Base-by-base conservation (phyloP, 2,797 vertebrate species). In the Squalus acanthias region DNA sequence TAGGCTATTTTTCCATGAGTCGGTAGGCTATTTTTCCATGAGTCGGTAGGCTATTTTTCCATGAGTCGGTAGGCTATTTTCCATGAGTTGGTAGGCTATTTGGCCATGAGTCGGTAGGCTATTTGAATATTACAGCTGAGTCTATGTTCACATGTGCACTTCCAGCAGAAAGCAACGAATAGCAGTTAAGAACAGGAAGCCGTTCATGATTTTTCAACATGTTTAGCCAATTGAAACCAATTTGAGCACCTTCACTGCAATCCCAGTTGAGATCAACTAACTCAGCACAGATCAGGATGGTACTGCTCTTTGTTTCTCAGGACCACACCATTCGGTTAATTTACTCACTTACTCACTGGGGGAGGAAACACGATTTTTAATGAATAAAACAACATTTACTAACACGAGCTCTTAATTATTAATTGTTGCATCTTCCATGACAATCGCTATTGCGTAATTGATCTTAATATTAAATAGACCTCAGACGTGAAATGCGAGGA, bases 311-410 rank as follows among this genome's bases (percentile, higher is more conserved):
- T 67, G 67, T 69, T 26, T 53, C 70, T 74, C 70, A 57, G 46
- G 26, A 29, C 70, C 70, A 33, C 13, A 57, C 46, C n/a, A 15
- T 17, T 57, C 70, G 17, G 39, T 76, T 53, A 70, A 95, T 95
- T 69, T 95, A 74, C 50, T 57, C 24, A 74, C 69, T 29, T 5
- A 50, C 10, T 12, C 29, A 22, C 72, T 76, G 94, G 60, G 70
- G 29, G 29, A 8, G 50, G 12, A 76, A 95, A 95, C 70, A 94
- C 39, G 13, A 60, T 76, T 57, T 95, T 72, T 76, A 95, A 76
- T 76, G 70, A 74, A 95, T 95, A 76, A 95, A 95, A 95, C 70
- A 95, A 76, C 72, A 74, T 95, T 60, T 95, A 76, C 70, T n/a
- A 74, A 57, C 29, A 57, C 50, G 53, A 17, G 12, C 53, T 20